Percentiles rank a stretch among this genome's conserved stretches.
Evolutionary conservation across 23 tunicate genomes (phyloP).

Genomic region (Oikopleura vanhoeffeni): DNA sequence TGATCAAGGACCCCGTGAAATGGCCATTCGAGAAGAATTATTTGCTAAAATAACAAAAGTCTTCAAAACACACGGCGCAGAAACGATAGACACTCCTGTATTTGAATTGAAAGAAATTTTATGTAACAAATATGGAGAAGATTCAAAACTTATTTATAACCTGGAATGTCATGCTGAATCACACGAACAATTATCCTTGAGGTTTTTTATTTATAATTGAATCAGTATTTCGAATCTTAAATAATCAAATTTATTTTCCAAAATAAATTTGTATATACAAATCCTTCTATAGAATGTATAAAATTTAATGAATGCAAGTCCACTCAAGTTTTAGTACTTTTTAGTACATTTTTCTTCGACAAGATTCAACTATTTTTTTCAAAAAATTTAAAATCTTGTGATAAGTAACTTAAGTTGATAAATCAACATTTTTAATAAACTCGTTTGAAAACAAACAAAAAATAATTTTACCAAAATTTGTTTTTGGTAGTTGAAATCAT

Average conservation of each 20-base stretch:
- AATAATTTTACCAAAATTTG: too few species aligned
- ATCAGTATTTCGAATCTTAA: slow-evolving; percentile 20
- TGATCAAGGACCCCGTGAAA: slow-evolving; percentile 56
- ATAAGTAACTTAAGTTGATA: too few species aligned
- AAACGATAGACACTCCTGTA: slow-evolving; percentile 88
- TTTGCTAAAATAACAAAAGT: slow-evolving; percentile 30
- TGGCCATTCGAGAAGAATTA: slow-evolving; percentile 68
- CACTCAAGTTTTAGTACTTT: too few species aligned
- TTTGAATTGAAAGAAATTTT: slow-evolving; percentile 83
- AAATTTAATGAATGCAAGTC: too few species aligned
- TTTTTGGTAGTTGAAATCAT: neutral
- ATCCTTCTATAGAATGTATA: neutral
- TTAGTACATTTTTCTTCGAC: too few species aligned
- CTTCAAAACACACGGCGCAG: slow-evolving; percentile 88
- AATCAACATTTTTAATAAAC: too few species aligned
- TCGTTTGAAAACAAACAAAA: neutral
- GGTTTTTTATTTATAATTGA: slow-evolving; percentile 69
- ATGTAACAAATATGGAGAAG: slow-evolving; percentile 89
- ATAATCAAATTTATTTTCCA: neutral
- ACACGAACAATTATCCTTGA: slow-evolving; percentile 39
- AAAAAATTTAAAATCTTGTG: too few species aligned
- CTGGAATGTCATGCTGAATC: slow-evolving; percentile 62
- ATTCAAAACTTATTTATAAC: slow-evolving; percentile 77
- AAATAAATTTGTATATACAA: too few species aligned
- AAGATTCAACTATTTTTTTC: too few species aligned